These are phyloP conservation scores for Drosophila infuscata DNA, from an alignment of 2,888 invertebrate genomes.

Conservation along the genomic window DNA sequence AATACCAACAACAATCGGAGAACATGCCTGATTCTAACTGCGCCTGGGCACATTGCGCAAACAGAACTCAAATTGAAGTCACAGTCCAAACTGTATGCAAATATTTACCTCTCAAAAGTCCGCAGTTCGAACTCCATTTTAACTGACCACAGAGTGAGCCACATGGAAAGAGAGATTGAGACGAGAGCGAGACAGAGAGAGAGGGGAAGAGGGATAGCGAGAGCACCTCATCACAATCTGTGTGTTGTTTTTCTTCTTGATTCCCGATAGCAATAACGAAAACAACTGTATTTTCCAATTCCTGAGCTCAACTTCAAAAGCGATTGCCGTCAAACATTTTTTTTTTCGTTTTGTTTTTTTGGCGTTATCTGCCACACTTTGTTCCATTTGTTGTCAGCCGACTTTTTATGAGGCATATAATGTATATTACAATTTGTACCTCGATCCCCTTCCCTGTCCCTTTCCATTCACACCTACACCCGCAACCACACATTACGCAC, in stretches of 20 bases:
- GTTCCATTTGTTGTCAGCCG: slow-evolving; percentile 42
- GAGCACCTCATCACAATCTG: background rate
- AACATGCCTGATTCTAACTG: slow-evolving; percentile 41
- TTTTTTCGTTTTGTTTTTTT: background rate
- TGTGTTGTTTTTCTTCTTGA: slow-evolving; percentile 7
- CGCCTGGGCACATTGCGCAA: slow-evolving; percentile 33
- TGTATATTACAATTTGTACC: slow-evolving; percentile 34
- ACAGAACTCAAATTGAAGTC: slow-evolving; percentile 30
- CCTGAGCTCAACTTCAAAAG: slow-evolving; percentile 46
- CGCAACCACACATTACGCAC: slow-evolving; percentile 10
- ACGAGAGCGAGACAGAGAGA: background rate
- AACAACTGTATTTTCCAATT: slow-evolving; percentile 13
- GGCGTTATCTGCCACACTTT: slow-evolving; percentile 49
- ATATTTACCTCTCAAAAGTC: slow-evolving; percentile 51
- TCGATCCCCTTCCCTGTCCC: background rate
- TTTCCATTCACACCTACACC: too few relatives aligned
- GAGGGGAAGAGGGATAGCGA: background rate
- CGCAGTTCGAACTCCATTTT: slow-evolving; percentile 32
- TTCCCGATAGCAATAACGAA: slow-evolving; percentile 19
- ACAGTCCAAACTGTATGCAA: slow-evolving; percentile 63
- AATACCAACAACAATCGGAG: slow-evolving; percentile 25
- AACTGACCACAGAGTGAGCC: background rate
- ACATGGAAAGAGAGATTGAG: too few relatives aligned
- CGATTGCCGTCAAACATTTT: slow-evolving; percentile 15
- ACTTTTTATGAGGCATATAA: slow-evolving; percentile 32